Evolutionary conservation across 2,113 vertebrate species (phyloP), one percentile per base, ranked within the genome.

Genomic region (Spea multiplicata): DNA sequence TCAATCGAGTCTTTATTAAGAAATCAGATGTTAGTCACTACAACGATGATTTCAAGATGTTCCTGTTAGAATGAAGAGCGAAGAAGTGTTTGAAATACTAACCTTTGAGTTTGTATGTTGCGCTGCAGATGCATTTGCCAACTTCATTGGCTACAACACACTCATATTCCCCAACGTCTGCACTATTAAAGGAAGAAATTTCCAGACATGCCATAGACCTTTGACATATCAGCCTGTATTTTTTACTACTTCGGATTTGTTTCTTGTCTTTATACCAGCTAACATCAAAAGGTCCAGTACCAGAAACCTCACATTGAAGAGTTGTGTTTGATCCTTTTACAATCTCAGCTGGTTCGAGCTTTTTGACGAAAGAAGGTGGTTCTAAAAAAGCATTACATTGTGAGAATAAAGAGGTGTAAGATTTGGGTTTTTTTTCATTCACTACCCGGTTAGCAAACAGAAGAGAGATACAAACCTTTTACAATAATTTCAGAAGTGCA

Each of bases 181-280:
- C 90, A 74, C 94, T 96, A 84, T 98, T 97, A 89, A 99, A 99
- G 47, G 92, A 92, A 16, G 92, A 91, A 78, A 99, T 95, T 86
- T 98, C 97, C 90, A 99, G 88, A 85, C 88, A 94, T 77, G 92
- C 91, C 80, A 93, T 53, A 65, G 91, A 86, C 66, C 96, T 96
- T 84, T 97, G 93, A 84, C 90, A 89, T 30, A 92, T 89, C 74
- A 98, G 71, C 74, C 89, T 95, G 86, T 95, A 94, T 81, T 96
- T 98, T 87, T 95, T 93, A 88, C 95, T 96, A 88, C 88, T 91
- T 81, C 90, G 90, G 84, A 98, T 92, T 79, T 91, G 86, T 85
- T 95, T 99, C 89, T 94, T 99, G 84, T 97, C 95, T 90, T 98
- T 99, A 82, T 94, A 92, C 97, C 97, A 99, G 84, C 86, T 94